Conservation (phyloP, 1,140 invertebrate species). For the Hyles euphorbiae region DNA sequence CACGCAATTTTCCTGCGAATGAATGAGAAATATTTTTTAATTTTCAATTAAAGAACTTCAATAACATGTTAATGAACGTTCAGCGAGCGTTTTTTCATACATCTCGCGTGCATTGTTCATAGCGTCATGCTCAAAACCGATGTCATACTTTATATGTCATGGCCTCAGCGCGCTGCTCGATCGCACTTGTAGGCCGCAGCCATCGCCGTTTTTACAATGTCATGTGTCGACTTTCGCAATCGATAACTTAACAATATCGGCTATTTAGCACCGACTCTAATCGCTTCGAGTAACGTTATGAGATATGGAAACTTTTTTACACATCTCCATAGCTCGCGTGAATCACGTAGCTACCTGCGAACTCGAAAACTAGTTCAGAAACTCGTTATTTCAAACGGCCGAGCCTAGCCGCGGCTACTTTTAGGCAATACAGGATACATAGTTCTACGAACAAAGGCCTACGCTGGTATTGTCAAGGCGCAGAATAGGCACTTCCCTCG, state of each 20-base stretch:
- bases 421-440: slow-evolving; percentile 66
- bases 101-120: slow-evolving; percentile 46
- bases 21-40: slow-evolving; percentile 2
- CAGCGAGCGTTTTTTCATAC: slow-evolving; percentile 29
- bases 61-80: slow-evolving; percentile 14
- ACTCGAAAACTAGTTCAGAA: slow-evolving; percentile 34
- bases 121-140: slow-evolving; percentile 48
- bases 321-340: slow-evolving; percentile 6
- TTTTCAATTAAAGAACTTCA: slow-evolving; percentile 4
- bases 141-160: slow-evolving; percentile 73
- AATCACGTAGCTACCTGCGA: slow-evolving; percentile 20
- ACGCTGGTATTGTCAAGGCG: slow-evolving; percentile 73
- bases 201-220: slow-evolving; percentile 68
- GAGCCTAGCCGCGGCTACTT: slow-evolving; percentile 24
- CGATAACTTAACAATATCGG: slow-evolving; percentile 43
- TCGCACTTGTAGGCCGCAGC: slow-evolving; percentile 68
- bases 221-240: slow-evolving; percentile 68
- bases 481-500: slow-evolving; percentile 72
- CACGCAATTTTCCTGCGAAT: background rate
- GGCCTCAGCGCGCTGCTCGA: slow-evolving; percentile 59
- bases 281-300: background rate
- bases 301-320: background rate
- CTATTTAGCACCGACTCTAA: slow-evolving; percentile 28
- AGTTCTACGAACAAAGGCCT: slow-evolving; percentile 64
- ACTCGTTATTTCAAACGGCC: slow-evolving; percentile 42